A percentile compares a stretch with the other conserved stretches of the same genome.
Evolutionary conservation across 2,797 vertebrate genomes (phyloP).

Genomic region (Eospalax fontanierii): DNA sequence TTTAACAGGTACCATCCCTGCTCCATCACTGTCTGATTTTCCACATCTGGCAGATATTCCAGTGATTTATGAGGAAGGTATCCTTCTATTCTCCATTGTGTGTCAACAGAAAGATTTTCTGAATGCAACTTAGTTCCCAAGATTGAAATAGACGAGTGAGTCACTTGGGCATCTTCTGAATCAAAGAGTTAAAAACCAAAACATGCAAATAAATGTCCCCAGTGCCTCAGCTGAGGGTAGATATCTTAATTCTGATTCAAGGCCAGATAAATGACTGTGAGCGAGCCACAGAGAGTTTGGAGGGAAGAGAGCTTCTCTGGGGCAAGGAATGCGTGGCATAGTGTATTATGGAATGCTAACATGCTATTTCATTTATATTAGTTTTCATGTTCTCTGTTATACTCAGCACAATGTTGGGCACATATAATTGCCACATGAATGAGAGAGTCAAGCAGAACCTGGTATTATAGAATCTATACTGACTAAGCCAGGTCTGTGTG

Average conservation of each 20-base stretch:
- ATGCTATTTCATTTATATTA: neutral
- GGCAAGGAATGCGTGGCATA: accelerated
- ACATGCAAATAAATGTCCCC: slow-evolving; percentile 23
- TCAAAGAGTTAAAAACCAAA: slow-evolving; percentile 71
- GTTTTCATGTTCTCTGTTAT: neutral
- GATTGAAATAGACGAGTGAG: slow-evolving; percentile 78
- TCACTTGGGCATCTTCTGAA: slow-evolving; percentile 76
- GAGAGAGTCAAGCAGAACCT: neutral
- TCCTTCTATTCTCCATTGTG: neutral
- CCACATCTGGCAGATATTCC: neutral
- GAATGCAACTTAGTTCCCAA: slow-evolving; percentile 64
- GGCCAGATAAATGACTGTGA: neutral
- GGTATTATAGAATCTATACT: neutral
- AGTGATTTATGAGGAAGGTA: neutral
- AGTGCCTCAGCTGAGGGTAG: neutral
- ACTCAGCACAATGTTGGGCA: neutral
- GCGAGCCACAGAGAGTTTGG: too few relatives aligned
- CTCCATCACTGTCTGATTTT: neutral
- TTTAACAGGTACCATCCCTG: neutral
- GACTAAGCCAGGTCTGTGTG: neutral
- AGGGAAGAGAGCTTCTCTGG: too few relatives aligned
- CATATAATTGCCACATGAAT: neutral
- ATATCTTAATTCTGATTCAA: neutral
- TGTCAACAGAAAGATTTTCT: slow-evolving; percentile 41
- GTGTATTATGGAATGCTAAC: neutral